Conservation (phyloP, 2,888 invertebrate genomes). For the Dorcus parallelipipedus region DNA sequence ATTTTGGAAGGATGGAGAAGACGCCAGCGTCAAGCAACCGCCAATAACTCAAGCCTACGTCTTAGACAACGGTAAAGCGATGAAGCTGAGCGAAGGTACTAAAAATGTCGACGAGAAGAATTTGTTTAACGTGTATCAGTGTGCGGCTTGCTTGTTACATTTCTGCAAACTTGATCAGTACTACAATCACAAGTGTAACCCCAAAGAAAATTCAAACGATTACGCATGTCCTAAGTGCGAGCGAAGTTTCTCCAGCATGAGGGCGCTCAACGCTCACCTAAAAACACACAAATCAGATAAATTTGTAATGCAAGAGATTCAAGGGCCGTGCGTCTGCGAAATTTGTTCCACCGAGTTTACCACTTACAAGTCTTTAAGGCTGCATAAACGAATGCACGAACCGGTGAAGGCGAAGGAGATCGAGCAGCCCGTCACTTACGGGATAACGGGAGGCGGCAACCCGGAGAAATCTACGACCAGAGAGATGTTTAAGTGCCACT, state of each 20-base stretch:
- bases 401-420: conserved; percentile 58
- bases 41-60: conserved; percentile 35
- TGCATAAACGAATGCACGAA: conserved; percentile 73
- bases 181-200: conserved; percentile 47
- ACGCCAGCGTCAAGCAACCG: conserved; percentile 28
- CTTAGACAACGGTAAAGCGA: conserved; percentile 31
- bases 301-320: not conserved
- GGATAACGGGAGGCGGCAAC: conserved; percentile 37
- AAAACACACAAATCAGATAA: conserved; percentile 53
- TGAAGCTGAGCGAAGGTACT: conserved; percentile 27
- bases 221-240: conserved; percentile 53
- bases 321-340: conserved; percentile 54
- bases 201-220: conserved; percentile 25
- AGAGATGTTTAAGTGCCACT: conserved; percentile 40
- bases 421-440: conserved; percentile 51
- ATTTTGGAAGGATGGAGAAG: conserved; percentile 51
- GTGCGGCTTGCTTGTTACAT: conserved; percentile 50
- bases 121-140: conserved; percentile 45
- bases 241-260: conserved; percentile 52
- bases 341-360: conserved; percentile 68
- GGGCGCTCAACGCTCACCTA: conserved; percentile 60
- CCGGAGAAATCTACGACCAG: conserved; percentile 34
- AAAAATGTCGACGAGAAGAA: conserved; percentile 26
- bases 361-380: conserved; percentile 62
- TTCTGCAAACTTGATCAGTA: conserved; percentile 50